Base-by-base conservation (phyloP, 2,888 invertebrate genomes). In the Orchestes rusci region DNA sequence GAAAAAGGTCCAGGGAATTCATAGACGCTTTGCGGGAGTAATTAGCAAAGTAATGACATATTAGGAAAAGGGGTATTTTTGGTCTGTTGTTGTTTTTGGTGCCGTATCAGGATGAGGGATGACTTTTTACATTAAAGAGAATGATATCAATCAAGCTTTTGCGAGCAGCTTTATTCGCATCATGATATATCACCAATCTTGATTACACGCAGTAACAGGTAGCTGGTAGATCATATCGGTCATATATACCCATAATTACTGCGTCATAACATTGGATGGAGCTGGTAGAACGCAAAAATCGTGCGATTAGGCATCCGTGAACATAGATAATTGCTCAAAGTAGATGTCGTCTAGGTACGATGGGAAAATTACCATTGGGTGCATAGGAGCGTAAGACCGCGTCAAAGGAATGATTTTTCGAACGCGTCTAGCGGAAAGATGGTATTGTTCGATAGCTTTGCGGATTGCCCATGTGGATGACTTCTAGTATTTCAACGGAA, bases 21-120 rank as follows among this genome's bases (percentile, higher is more conserved):
- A 63, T 62, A 60, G 62, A 58, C 58, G 60, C 59, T 58, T 58
- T 58, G 57, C 56, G 39, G 53, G 53, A 54, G 60, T 63, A 63
- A 63, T 63, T 63, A 63, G 60, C 61, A 61, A 59, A 56, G 59
- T 60, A 61, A 59, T 61, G 60, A 61, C 59, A 59, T 59, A 61
- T 61, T 59, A 59, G 59, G 56, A 57, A 53, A 56, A 54, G 45
- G 48, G 51, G 41, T 44, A 48, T 48, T 53, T 55, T 51, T 54
- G 48, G 49, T 43, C 30, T 37, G 19, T 37, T 43, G 37, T 43
- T 43, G 27, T 48, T 48, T 44, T 44, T 33, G 28, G 36, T 31
- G 38, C 38, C 29, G 15, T 18, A 16, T 17, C 19, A 13, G 27
- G 18, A 43, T 16, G 38, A 43, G 38, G 44, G 39, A 39, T 39